These are phyloP conservation scores for Nomada fucata DNA, from an alignment of 2,888 invertebrate genomes.

Conservation along the genomic window DNA sequence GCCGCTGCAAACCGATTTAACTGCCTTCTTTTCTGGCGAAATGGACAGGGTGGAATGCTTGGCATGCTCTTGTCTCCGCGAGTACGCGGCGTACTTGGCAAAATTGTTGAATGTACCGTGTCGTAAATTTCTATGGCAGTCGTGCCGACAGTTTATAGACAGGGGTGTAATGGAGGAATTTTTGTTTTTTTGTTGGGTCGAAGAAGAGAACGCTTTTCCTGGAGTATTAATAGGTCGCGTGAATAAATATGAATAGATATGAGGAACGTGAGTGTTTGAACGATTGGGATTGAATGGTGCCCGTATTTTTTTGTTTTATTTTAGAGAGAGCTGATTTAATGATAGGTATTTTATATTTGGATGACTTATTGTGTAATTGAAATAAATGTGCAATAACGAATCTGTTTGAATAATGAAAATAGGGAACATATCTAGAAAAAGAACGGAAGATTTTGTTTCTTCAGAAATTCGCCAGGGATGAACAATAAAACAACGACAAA, in stretches of 20 bases:
- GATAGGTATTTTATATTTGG: no score
- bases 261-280: no score
- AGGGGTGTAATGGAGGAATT: neutral
- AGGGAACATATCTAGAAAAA: neutral
- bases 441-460: neutral
- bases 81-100: neutral
- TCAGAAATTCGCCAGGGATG: neutral
- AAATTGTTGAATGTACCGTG: conserved; percentile 13
- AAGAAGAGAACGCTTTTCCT: neutral
- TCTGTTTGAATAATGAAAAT: no score
- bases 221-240: no score
- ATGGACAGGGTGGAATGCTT: neutral
- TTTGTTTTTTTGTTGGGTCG: no score
- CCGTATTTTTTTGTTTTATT: neutral
- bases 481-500: no score
- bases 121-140: conserved; percentile 17
- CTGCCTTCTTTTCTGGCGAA: conserved; percentile 4
- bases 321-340: no score
- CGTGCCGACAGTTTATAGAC: neutral
- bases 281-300: no score
- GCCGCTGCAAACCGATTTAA: conserved; percentile 20
- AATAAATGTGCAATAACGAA: no score
- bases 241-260: no score
- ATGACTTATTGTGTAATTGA: no score
- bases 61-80: neutral